phyloP scores from a whole-genome alignment of 1,140 invertebrate species.

The Idris sp. region DNA sequence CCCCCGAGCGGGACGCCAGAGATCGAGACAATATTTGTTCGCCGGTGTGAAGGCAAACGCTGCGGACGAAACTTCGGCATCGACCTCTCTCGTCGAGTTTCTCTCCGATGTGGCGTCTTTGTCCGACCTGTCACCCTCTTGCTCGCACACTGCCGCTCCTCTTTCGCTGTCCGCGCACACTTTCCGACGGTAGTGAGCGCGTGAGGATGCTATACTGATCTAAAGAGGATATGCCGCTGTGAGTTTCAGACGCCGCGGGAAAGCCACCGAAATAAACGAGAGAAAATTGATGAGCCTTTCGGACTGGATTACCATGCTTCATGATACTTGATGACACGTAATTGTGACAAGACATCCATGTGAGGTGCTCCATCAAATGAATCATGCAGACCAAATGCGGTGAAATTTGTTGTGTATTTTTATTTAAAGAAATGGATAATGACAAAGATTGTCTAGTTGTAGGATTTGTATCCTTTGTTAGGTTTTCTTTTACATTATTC shows the following conservation, averaged over 20 bases:
- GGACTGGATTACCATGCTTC: neutral
- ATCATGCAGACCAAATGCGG: no score
- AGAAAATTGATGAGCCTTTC: constrained; percentile 27
- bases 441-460: no score
- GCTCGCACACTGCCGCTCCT: constrained; percentile 30
- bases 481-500: no score
- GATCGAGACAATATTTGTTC: constrained; percentile 72
- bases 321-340: constrained; percentile 1
- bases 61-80: constrained; percentile 76
- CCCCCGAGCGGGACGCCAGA: constrained; percentile 75
- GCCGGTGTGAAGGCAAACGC: constrained; percentile 48
- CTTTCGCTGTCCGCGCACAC: constrained; percentile 18
- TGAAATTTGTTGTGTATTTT: no score
- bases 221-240: constrained; percentile 41
- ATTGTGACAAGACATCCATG: constrained; percentile 29
- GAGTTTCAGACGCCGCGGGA: constrained; percentile 21
- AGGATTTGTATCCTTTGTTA: no score
- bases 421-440: no score
- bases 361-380: no score
- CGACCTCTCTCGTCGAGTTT: constrained; percentile 50
- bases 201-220: constrained; percentile 34
- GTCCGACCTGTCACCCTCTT: constrained; percentile 9
- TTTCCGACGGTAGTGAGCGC: constrained; percentile 43
- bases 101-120: constrained; percentile 25
- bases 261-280: constrained; percentile 32